Base-by-base conservation (phyloP, 2,797 vertebrate genomes). In the Xenops minutus region DNA sequence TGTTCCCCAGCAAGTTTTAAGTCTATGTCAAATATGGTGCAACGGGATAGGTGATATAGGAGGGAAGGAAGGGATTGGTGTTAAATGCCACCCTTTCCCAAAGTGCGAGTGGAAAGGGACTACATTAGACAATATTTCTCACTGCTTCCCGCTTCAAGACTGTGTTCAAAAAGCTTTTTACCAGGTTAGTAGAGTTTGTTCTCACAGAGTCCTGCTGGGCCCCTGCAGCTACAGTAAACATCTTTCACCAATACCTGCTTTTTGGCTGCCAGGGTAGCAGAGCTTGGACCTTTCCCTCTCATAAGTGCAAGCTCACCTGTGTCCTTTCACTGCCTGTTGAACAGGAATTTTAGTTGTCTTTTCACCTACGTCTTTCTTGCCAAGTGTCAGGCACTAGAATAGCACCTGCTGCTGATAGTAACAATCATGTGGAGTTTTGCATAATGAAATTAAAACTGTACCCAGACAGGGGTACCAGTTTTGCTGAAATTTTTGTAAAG, bases 101-200 rank as follows among this genome's bases (percentile, higher is more conserved):
- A 54, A 68, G 29, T 43, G 43, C 20, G 39, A 5, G 22, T 69
- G 20, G 30, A 46, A 19, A 75, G 36, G 34, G 29, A 27, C n/a
- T 73, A 27, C 13, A 30, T 72, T 48, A 39, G n/a, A 22, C 7
- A 44, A 0, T 22, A 6, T 39, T 68, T 67, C 30, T 39, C 6
- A 39, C 12, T 0, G 0, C 26, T 24, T 13, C 3, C 8, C 2
- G 1, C 19, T 59, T 79, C 68, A 52, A 52, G 41, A 29, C 18
- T 61, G 12, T 37, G 26, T 85, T 91, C 32, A 52, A 26, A 77
- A 75, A 54, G 14, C 18, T 85, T 82, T 76, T 27, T 85, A 46
- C 34, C 43, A 63, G 12, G n/a, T 67, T 72, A 46, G 30, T 58
- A 52, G 79, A 48, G 22, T 61, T 92, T 56, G 24, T 81, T 92